Percentiles rank a stretch among this genome's conserved stretches.
Evolutionary conservation across 1,140 invertebrate species (phyloP).

Genomic region (Diorhabda carinulata): DNA sequence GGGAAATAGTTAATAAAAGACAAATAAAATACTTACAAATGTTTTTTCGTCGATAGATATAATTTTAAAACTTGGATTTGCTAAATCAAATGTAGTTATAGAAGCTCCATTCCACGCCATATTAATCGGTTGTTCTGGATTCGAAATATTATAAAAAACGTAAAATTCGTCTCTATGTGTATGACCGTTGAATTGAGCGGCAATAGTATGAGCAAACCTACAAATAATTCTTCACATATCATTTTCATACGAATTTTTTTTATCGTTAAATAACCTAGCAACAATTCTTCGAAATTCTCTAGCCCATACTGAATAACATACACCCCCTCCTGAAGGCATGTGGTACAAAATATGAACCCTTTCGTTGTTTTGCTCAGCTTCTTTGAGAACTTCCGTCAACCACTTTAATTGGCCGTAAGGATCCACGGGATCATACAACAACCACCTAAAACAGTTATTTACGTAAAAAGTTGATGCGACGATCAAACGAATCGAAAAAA

Average conservation of each 20-base stretch:
- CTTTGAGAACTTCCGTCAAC: slow-evolving; percentile 65
- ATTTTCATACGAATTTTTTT: slow-evolving; percentile 19
- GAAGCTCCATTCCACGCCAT: slow-evolving; percentile 79
- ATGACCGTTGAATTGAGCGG: slow-evolving; percentile 78
- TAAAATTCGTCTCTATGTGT: slow-evolving; percentile 74
- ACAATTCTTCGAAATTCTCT: slow-evolving; percentile 61
- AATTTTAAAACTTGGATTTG: slow-evolving; percentile 79
- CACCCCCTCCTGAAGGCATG: slow-evolving; percentile 63
- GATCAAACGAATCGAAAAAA: no score
- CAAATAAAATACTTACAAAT: slow-evolving; percentile 53
- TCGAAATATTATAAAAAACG: slow-evolving; percentile 53
- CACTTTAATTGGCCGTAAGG: slow-evolving; percentile 72
- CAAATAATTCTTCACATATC: background rate
- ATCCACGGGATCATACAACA: slow-evolving; percentile 58
- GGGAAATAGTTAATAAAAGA: background rate
- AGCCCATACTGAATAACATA: slow-evolving; percentile 63
- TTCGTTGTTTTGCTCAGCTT: slow-evolving; percentile 67
- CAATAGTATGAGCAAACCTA: slow-evolving; percentile 57
- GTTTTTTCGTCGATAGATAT: slow-evolving; percentile 61
- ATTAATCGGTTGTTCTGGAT: slow-evolving; percentile 47
- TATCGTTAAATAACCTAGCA: slow-evolving; percentile 46
- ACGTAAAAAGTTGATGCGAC: no score
- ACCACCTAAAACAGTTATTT: slow-evolving; percentile 48
- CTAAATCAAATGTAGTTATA: slow-evolving; percentile 51
- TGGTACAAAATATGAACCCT: slow-evolving; percentile 82